Evolutionary conservation across 1,140 invertebrate species (phyloP), one percentile per base, ranked within the genome.

Genomic region (Magallana gigas): DNA sequence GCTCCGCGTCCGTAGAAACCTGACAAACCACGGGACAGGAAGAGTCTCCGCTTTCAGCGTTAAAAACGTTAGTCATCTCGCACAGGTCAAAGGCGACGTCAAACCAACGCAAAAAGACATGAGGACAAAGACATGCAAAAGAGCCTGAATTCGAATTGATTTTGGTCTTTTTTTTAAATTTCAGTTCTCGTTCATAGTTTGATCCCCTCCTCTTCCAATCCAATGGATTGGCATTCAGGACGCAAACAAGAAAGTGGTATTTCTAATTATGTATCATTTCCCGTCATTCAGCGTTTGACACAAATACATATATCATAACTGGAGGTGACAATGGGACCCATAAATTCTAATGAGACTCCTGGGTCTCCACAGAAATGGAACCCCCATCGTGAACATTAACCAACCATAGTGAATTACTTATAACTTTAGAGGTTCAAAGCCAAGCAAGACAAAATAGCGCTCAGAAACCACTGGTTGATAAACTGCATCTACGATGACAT

Each of bases 51-150:
- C 68, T 29, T 23, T 76, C 68, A 76, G 36, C 68, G 23, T 18
- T 76, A 76, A 12, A 76, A 11, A 76, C 23, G 23, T 18, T 36
- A 76, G 68, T 76, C 68, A 76, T 76, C 68, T 29, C 23, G 12
- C 68, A 76, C 68, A 29, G 16, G 23, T 76, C 36, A 29, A 29
- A 18, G 36, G 12, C 68, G 68, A 29, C 68, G 23, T 76, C 23
- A 29, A 12, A 5, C 68, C 12, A 12, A 5, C 68, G 6, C 68
- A 76, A 29, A 23, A 76, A 2, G 68, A 76, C 68, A 76, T 8
- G 68, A 76, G 29, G 68, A 76, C 68, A 76, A 76, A 76, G 68
- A 36, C 29, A 76, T 71, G 68, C 68, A 76, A 76, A 76, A 76
- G 23, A 76, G 68, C 8, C 5, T 76, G 18, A 18, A 76, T 76